Base-by-base conservation (phyloP, 2,888 invertebrate genomes). In the Zelleria hepariella region DNA sequence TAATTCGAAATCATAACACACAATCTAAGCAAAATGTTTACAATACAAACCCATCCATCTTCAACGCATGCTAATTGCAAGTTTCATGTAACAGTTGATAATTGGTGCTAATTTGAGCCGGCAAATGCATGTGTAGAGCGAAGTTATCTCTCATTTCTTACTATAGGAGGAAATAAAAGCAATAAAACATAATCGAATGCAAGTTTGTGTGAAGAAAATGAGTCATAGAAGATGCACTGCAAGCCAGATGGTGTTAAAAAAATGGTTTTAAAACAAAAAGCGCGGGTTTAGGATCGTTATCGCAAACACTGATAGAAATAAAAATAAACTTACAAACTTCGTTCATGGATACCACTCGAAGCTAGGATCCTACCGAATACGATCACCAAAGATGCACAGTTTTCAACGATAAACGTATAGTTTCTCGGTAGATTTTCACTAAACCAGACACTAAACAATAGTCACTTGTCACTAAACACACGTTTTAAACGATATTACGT, bases 401-500 rank as follows among this genome's bases (percentile, higher is more conserved):
- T 24, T 60, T 27, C 54, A 56, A 26, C 56, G 27, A 55, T 61
- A 64, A 66, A 66, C 63, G 60, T 64, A 64, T 66, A 64, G 61
- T 62, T 62, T 62, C 62, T 58, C 55, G 59, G 59, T 57, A 62
- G 62, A 61, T 58, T 62, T 65, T 62, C 61, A 61, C 60, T 61
- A n/a, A 49, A 21, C 18, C 18, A 26, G 51, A 51, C 49, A 21
- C 25, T 59, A 62, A 58, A 55, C n/a, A 23, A 70, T 60, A 68
- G 63, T 74, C 71, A 79, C 74, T 73, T 74, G 76, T 73, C 72
- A 73, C 73, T 65, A 78, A 80, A 82, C 75, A 72, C 79, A 79
- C 80, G 70, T 72, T 69, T 68, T 75, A 64, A 75, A 74, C 71
- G 67, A 4, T 76, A 77, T 81, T 74, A 78, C 78, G 81, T 81